A percentile compares a stretch with the other conserved stretches of the same genome.
Evolutionary conservation across 1,140 invertebrate genomes (phyloP).

Genomic region (Anthonomus grandis): DNA sequence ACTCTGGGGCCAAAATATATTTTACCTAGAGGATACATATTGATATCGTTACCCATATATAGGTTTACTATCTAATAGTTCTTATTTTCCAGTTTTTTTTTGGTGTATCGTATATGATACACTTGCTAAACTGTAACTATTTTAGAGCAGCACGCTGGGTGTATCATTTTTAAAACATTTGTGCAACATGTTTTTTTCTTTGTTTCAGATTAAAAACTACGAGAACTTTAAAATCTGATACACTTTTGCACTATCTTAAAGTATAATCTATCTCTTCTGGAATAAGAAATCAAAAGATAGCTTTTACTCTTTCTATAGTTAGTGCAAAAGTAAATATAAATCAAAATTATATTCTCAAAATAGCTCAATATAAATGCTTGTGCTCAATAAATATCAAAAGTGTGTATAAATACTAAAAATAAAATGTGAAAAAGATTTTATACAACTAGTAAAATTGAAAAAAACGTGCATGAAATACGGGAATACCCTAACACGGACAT

Average conservation of each 20-base stretch:
- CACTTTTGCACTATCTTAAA: too few species aligned
- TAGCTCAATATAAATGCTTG: conserved; percentile 1
- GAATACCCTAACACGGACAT: conserved; percentile 8
- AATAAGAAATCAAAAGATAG: too few species aligned
- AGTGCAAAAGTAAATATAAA: conserved; percentile 1
- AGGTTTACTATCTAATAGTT: conserved; percentile 3
- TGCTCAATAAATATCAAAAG: neutral
- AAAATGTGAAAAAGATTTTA: neutral
- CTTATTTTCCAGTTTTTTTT: conserved; percentile 3
- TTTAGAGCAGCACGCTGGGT: conserved; percentile 5
- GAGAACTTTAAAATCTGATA: neutral
- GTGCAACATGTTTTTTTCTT: conserved; percentile 4
- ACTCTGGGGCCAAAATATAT: too few species aligned
- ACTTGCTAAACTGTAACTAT: conserved; percentile 5
- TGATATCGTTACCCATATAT: too few species aligned
- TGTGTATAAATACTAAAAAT: neutral
- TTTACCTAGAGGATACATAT: too few species aligned
- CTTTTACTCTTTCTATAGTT: neutral
- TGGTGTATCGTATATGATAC: conserved; percentile 9
- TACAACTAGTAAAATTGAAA: neutral
- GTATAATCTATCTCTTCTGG: too few species aligned
- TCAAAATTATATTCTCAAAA: neutral
- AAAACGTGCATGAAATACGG: neutral
- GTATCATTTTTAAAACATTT: conserved; percentile 7
- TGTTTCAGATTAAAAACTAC: conserved; percentile 6